Evolutionary conservation across 2,113 vertebrate genomes (phyloP), one percentile per base, ranked within the genome.

Genomic region (Chaetodon trifascialis): DNA sequence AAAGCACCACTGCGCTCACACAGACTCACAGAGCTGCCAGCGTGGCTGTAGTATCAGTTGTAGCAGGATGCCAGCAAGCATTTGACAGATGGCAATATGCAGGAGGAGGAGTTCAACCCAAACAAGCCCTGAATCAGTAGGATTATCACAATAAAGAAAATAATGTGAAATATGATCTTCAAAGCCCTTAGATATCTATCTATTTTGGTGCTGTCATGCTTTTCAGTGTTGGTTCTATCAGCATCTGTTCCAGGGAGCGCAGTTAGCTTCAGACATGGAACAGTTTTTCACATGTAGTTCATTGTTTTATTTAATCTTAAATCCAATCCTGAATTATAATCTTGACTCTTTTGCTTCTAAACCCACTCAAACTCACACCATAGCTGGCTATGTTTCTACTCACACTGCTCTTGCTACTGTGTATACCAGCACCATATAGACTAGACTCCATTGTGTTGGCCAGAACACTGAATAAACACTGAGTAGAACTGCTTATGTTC

Each of bases 381-480:
- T 25, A 67, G 25, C 67, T 63, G n/a, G 36, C 15, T 70, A n/a
- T 21, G 71, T 54, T 55, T 65, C 15, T 65, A 4, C 59, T 44
- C 71, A 15, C 64, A 42, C 10, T 47, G 34, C 60, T 44, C 7
- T 38, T 54, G 65, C 46, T 36, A 14, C 47, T 23, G 55, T 71
- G 10, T 65, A 10, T 51, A 15, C 36, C 42, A 44, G 71, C 42
- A 51, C 9, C 65, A 67, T 72, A 42, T 34, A 80, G 51, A 55
- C 58, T 63, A 42, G 17, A 52, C 59, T 58, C 58, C 54, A 60
- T 65, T 82, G 69, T 79, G 15, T 25, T 63, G 42, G 34, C 16
- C 30, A 42, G 46, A 36, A 63, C 16, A 21, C 73, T 78, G 59
- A 71, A 70, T 75, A 62, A 65, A 62, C 64, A 71, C 80, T 9